Conservation (phyloP, 2,797 vertebrate species). For the Eospalax fontanierii region DNA sequence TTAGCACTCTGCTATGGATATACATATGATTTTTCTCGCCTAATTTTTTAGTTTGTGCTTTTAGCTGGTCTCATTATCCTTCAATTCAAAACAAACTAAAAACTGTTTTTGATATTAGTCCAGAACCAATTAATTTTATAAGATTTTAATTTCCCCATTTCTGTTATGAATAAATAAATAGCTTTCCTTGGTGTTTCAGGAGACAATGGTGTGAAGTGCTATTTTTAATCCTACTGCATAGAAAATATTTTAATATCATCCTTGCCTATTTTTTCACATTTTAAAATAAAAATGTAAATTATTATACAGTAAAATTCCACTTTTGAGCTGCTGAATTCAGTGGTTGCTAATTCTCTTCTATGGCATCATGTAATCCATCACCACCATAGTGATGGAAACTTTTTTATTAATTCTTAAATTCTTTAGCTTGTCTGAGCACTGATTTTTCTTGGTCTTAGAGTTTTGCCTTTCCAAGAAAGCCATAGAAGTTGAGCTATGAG, state of each 20-base stretch:
- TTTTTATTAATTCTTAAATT: neutral
- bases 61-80: neutral
- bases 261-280: neutral
- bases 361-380: neutral
- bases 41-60: neutral
- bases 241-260: neutral
- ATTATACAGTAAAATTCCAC: neutral
- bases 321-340: neutral
- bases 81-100: neutral
- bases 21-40: neutral
- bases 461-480: neutral
- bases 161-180: neutral
- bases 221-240: neutral
- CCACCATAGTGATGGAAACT: neutral
- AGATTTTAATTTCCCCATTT: neutral
- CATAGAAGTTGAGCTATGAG: neutral
- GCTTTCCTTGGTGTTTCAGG: neutral
- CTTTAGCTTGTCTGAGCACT: neutral
- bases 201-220: neutral
- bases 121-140: neutral
- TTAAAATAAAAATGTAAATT: conserved; percentile 17
- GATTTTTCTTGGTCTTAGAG: neutral
- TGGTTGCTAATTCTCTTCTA: neutral
- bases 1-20: neutral
- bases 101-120: neutral